phyloP scores from a whole-genome alignment of 1,140 invertebrate species.

The Maconellicoccus hirsutus region DNA sequence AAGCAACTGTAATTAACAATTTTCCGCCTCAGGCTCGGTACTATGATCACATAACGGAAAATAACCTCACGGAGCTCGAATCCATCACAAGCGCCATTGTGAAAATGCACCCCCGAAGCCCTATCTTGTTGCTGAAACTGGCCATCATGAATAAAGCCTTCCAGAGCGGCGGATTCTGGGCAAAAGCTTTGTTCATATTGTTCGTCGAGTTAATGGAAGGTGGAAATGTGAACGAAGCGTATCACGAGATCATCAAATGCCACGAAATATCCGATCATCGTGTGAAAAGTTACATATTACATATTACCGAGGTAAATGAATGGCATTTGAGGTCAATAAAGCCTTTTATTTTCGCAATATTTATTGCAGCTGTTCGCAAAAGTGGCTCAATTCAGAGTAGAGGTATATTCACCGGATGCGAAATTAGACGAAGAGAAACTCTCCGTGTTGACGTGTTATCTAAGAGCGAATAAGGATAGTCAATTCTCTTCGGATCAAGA shows the following conservation, averaged over 20 bases:
- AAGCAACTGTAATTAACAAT: neutral
- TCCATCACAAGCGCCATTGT: neutral
- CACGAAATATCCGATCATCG: constrained; percentile 13
- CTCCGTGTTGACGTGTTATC: neutral
- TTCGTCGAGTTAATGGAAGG: neutral
- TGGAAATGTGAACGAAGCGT: neutral
- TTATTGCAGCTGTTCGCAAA: neutral
- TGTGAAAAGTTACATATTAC: neutral
- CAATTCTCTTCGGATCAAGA: constrained; percentile 2
- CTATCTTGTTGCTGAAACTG: neutral
- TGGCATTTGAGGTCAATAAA: neutral
- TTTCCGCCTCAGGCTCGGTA: neutral
- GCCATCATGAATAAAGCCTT: constrained; percentile 13
- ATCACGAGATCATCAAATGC: constrained; percentile 10
- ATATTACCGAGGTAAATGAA: neutral
- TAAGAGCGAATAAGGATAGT: neutral
- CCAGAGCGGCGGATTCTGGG: constrained; percentile 2
- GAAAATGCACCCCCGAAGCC: constrained; percentile 7
- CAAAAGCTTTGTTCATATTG: neutral
- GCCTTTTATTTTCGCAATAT: neutral
- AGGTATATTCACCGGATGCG: neutral
- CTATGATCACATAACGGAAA: constrained; percentile 7
- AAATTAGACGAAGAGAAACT: constrained; percentile 16
- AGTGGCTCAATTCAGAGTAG: neutral
- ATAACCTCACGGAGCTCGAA: neutral